Evolutionary conservation across 2,888 invertebrate genomes (phyloP).

Genomic region (Cephus pulcher): DNA sequence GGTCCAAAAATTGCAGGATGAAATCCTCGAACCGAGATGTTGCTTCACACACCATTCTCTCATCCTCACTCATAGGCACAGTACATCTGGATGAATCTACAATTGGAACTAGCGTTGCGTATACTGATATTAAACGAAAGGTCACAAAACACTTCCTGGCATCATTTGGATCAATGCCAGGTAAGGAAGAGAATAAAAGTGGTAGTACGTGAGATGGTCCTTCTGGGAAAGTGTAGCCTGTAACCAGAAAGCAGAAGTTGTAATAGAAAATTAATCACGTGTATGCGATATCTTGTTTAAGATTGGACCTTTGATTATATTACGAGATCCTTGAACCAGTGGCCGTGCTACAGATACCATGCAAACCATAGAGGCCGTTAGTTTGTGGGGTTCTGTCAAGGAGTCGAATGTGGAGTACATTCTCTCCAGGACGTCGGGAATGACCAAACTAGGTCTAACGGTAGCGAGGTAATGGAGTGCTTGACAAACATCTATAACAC

Average conservation of each 20-base stretch:
- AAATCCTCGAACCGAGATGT: constrained; percentile 92
- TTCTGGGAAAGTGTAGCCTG: constrained; percentile 73
- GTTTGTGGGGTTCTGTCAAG: constrained; percentile 88
- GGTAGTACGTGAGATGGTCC: constrained; percentile 87
- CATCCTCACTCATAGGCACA: constrained; percentile 81
- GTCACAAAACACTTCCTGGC: constrained; percentile 80
- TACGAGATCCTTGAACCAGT: constrained; percentile 68
- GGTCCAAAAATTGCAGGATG: constrained; percentile 85
- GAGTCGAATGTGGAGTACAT: constrained; percentile 85
- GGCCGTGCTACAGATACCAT: constrained; percentile 78
- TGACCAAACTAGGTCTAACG: constrained; percentile 83
- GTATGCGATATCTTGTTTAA: background rate
- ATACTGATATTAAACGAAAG: constrained; percentile 82
- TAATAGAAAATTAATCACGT: background rate
- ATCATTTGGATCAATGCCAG: constrained; percentile 93
- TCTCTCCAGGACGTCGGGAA: constrained; percentile 85
- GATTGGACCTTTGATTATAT: constrained; percentile 50
- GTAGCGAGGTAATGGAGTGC: constrained; percentile 82
- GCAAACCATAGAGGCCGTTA: constrained; percentile 79
- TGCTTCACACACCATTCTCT: constrained; percentile 79
- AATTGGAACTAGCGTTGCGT: constrained; percentile 82
- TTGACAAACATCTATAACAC: constrained; percentile 73
- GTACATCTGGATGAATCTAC: constrained; percentile 86
- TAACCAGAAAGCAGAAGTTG: constrained; percentile 35
- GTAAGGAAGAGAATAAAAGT: constrained; percentile 81